Evolutionary conservation across 2,888 invertebrate species (phyloP).

Genomic region (Campopleginae sp.): DNA sequence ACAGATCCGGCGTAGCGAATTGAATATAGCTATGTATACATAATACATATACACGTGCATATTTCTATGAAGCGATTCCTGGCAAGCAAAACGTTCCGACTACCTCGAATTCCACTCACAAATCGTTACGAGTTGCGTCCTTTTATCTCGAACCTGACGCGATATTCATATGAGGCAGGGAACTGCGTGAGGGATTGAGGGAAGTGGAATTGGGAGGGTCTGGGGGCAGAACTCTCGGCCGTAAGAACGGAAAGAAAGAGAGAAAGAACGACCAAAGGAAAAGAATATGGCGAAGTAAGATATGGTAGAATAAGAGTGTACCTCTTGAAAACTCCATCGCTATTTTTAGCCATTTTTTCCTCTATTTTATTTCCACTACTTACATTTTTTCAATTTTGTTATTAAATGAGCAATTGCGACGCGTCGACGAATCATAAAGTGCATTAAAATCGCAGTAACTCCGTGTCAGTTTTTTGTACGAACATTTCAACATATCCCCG

Average conservation of each 20-base stretch:
- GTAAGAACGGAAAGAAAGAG: conserved; percentile 64
- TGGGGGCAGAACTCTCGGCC: conserved; percentile 61
- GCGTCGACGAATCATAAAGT: not conserved
- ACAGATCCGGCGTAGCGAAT: conserved; percentile 1
- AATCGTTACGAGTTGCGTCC: conserved; percentile 11
- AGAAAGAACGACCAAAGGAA: conserved; percentile 57
- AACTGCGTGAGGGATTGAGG: conserved; percentile 62
- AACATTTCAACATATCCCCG: not conserved
- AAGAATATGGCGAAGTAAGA: conserved; percentile 64
- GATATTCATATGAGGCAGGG: conserved; percentile 47
- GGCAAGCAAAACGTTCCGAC: conserved; percentile 5
- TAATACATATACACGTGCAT: conserved; percentile 1
- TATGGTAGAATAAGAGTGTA: conserved; percentile 44
- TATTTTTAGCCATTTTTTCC: not conserved
- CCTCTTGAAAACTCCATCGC: conserved; percentile 9
- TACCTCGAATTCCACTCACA: not conserved
- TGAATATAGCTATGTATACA: conserved; percentile 34
- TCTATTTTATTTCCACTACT: not conserved
- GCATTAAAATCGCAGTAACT: not conserved
- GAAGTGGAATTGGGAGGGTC: conserved; percentile 70
- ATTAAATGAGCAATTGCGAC: not conserved
- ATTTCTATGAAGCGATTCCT: conserved; percentile 16
- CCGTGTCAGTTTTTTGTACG: not conserved
- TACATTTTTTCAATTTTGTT: not conserved
- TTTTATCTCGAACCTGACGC: not conserved